Percentiles rank a stretch among this genome's conserved stretches.
These are phyloP conservation scores for Synergus japonicus DNA, from an alignment of 2,888 invertebrate genomes.

Conservation along the genomic window DNA sequence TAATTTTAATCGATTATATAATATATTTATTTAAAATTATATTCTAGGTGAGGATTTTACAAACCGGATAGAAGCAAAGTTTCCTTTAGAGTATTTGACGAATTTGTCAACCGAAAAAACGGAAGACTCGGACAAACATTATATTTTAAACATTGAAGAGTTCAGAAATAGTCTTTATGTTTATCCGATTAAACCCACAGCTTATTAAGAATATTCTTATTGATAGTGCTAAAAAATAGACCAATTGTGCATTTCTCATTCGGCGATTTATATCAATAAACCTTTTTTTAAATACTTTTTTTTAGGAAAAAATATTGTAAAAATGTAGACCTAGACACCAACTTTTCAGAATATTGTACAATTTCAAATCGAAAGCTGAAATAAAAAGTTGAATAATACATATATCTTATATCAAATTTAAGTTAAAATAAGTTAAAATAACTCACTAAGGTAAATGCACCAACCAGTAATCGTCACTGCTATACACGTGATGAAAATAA, in stretches of 20 bases:
- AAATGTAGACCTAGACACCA: too few relatives aligned
- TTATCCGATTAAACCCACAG: slow-evolving; percentile 57
- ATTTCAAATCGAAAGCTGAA: too few relatives aligned
- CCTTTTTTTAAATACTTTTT: background rate
- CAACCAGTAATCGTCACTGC: too few relatives aligned
- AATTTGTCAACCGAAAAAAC: slow-evolving; percentile 50
- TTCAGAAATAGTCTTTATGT: slow-evolving; percentile 62
- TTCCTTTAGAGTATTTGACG: slow-evolving; percentile 61
- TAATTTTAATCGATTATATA: background rate
- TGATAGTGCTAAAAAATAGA: background rate
- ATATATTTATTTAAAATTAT: slow-evolving; percentile 38
- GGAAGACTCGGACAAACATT: slow-evolving; percentile 55
- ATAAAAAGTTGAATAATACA: background rate
- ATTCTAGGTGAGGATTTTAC: slow-evolving; percentile 31
- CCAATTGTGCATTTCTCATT: background rate
- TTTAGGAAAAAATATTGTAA: too few relatives aligned
- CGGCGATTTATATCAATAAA: background rate
- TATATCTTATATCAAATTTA: too few relatives aligned
- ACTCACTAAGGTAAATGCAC: too few relatives aligned
- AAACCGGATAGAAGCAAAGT: slow-evolving; percentile 47
- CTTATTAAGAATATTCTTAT: slow-evolving; percentile 48
- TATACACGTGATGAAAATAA: too few relatives aligned
- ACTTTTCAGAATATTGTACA: too few relatives aligned
- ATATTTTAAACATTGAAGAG: slow-evolving; percentile 63
- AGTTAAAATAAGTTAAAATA: too few relatives aligned